A percentile compares a stretch with the other conserved stretches of the same genome.
phyloP scores from a whole-genome alignment of 2,888 invertebrate genomes.

The Perizoma affinitatum region DNA sequence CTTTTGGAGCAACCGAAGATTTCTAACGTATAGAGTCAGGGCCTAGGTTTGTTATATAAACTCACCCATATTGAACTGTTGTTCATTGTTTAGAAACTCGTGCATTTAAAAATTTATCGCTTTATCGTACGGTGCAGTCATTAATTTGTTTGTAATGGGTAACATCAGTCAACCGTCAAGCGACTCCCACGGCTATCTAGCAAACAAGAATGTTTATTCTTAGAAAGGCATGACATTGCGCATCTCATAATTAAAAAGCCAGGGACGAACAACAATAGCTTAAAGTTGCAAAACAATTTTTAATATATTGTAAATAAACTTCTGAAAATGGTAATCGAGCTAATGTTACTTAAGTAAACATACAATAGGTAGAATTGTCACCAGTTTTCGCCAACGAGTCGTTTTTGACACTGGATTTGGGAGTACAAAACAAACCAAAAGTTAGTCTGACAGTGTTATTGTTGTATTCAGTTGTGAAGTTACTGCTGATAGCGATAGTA shows the following conservation, averaged over 20 bases:
- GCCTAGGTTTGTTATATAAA: no score
- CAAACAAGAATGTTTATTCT: conserved; percentile 56
- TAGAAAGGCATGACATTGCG: conserved; percentile 57
- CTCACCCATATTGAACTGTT: conserved; percentile 37
- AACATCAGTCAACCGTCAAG: conserved; percentile 78
- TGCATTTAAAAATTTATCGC: conserved; percentile 44
- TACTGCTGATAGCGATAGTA: background rate
- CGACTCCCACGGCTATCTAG: conserved; percentile 67
- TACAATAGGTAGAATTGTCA: no score
- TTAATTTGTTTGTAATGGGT: conserved; percentile 74
- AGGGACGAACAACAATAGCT: conserved; percentile 49
- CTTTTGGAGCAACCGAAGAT: no score
- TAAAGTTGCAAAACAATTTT: conserved; percentile 41
- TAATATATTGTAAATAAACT: conserved; percentile 42
- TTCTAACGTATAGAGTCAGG: no score
- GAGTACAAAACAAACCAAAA: no score
- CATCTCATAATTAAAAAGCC: conserved; percentile 61
- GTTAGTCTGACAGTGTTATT: no score
- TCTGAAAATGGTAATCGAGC: conserved; percentile 50
- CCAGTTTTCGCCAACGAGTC: no score
- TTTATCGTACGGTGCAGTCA: conserved; percentile 56
- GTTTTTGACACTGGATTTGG: no score
- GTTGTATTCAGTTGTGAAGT: background rate
- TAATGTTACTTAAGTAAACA: conserved; percentile 30
- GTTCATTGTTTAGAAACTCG: conserved; percentile 46